Percentiles rank a stretch among this genome's conserved stretches.
phyloP scores from a whole-genome alignment of 2,113 vertebrate species.

The Takifugu flavidus region DNA sequence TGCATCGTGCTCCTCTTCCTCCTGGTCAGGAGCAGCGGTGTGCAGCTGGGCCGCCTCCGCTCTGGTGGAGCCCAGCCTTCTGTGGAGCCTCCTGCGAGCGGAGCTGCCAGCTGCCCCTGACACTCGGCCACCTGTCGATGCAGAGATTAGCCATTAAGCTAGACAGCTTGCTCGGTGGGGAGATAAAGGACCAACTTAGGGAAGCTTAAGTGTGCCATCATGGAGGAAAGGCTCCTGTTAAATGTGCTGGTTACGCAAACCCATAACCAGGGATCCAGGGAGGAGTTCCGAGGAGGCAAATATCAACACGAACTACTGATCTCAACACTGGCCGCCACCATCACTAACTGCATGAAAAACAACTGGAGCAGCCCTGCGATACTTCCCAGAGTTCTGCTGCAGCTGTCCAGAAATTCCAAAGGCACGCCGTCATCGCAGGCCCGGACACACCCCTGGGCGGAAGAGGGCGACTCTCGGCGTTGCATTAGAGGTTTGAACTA shows the following conservation, averaged over 20 bases:
- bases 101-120: constrained; percentile 39
- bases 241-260: constrained; percentile 14
- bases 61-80: constrained; percentile 81
- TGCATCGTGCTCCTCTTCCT: constrained; percentile 41
- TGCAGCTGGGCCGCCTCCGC: constrained; percentile 49
- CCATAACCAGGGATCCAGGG: neutral
- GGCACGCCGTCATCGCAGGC: constrained; percentile 42
- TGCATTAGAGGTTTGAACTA: constrained; percentile 8
- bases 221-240: neutral
- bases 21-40: constrained; percentile 20
- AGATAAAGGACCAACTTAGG: constrained; percentile 36
- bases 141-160: constrained; percentile 69
- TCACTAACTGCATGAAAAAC: constrained; percentile 27
- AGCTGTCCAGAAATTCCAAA: constrained; percentile 71
- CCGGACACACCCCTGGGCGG: constrained; percentile 26
- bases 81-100: constrained; percentile 69
- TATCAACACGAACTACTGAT: no score
- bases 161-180: constrained; percentile 24
- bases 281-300: no score
- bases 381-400: constrained; percentile 59
- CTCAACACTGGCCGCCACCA: constrained; percentile 1
- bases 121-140: constrained; percentile 52
- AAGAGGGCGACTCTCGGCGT: constrained; percentile 8
- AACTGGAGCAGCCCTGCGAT: constrained; percentile 40
- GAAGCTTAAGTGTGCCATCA: constrained; percentile 20